phyloP scores from a whole-genome alignment of 64 coral and sea anemone species.

The Montipora capricornis region DNA sequence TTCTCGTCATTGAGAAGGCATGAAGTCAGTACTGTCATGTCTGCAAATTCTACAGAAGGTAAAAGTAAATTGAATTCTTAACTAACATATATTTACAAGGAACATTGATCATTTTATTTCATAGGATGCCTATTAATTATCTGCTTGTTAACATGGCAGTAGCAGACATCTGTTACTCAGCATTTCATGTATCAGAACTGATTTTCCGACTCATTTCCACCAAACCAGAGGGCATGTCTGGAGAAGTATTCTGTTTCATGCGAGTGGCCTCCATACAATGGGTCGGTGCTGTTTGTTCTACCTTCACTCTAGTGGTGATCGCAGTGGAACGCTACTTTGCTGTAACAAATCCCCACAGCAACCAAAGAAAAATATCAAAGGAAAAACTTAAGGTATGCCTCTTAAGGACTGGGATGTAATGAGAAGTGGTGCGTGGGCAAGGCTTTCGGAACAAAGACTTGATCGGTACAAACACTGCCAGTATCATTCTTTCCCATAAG shows the following conservation, averaged over 20 bases:
- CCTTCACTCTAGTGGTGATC: not conserved
- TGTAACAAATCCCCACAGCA: not conserved
- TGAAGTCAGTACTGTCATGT: too few species aligned
- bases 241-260: not conserved
- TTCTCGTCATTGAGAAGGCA: too few species aligned
- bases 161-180: not conserved
- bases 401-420: not conserved
- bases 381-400: not conserved
- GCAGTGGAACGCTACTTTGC: not conserved
- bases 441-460: too few species aligned
- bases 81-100: not conserved
- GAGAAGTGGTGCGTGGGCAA: not conserved
- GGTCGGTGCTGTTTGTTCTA: not conserved
- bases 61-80: not conserved
- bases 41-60: too few species aligned
- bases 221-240: not conserved
- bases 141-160: constrained; percentile 17
- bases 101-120: not conserved
- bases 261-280: not conserved
- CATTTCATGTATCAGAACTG: not conserved
- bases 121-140: constrained; percentile 11
- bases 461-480: too few species aligned
- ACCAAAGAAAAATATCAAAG: not conserved
- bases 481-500: too few species aligned
- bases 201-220: not conserved